A percentile compares a stretch with the other conserved stretches of the same genome.
Evolutionary conservation across 2,888 invertebrate species (phyloP).

Genomic region (Alviniconcha strummeri): DNA sequence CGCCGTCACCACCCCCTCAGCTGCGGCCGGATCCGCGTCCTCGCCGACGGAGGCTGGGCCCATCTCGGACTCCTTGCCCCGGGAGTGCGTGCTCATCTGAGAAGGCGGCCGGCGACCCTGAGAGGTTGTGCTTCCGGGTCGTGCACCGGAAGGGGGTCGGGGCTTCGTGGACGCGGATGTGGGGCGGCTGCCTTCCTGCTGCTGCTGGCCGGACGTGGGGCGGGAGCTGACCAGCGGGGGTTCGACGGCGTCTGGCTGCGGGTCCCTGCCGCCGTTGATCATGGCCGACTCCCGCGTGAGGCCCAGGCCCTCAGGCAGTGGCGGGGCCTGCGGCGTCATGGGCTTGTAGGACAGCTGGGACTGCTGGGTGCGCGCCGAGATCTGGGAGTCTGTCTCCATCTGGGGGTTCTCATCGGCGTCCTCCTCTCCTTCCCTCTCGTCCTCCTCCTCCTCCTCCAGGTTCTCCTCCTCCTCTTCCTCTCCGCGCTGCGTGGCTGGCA

Average conservation of each 20-base stretch:
- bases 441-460: slow-evolving; percentile 45
- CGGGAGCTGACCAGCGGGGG: slow-evolving; percentile 27
- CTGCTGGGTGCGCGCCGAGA: slow-evolving; percentile 38
- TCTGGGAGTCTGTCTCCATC: slow-evolving; percentile 32
- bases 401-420: slow-evolving; percentile 25
- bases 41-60: background rate
- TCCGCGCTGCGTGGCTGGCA: slow-evolving; percentile 47
- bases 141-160: background rate
- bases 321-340: slow-evolving; percentile 68
- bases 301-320: slow-evolving; percentile 65
- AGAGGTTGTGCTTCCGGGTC: background rate
- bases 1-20: slow-evolving; percentile 44
- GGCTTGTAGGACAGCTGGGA: slow-evolving; percentile 70
- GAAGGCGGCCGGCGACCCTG: background rate
- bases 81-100: background rate
- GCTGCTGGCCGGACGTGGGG: slow-evolving; percentile 12
- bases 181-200: slow-evolving; percentile 19
- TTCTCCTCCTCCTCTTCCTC: slow-evolving; percentile 53
- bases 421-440: slow-evolving; percentile 45
- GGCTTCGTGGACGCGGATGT: slow-evolving; percentile 4
- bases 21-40: background rate
- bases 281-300: slow-evolving; percentile 53
- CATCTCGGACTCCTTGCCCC: slow-evolving; percentile 17
- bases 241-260: slow-evolving; percentile 17
- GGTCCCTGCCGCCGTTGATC: slow-evolving; percentile 37